Conservation (phyloP, 2,888 invertebrate genomes). For the Portevinia maculata region DNA sequence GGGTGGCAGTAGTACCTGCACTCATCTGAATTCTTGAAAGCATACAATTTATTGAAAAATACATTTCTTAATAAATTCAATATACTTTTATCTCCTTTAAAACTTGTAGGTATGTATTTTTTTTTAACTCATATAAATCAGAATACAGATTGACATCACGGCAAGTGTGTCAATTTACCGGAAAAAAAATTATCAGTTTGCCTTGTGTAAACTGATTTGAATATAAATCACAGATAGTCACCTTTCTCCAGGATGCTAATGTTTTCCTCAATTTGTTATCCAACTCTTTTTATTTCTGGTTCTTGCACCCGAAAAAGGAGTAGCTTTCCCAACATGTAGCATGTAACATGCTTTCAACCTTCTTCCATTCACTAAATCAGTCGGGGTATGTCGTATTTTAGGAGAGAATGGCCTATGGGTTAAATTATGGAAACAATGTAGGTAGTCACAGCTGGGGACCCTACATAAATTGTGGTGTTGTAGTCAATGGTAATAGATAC, state of each 20-base stretch:
- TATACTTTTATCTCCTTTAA: neutral
- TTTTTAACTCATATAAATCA: neutral
- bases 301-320: slow-evolving; percentile 3
- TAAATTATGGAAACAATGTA: neutral
- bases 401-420: neutral
- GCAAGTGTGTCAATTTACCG: slow-evolving; percentile 17
- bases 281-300: neutral
- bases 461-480: neutral
- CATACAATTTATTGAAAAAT: no score
- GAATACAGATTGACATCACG: slow-evolving; percentile 16
- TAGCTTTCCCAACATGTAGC: no score
- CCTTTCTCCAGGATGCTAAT: slow-evolving; percentile 9
- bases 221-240: slow-evolving; percentile 18
- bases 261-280: slow-evolving; percentile 1
- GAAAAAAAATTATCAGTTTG: slow-evolving; percentile 6
- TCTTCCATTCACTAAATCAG: slow-evolving; percentile 1
- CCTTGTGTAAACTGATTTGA: neutral
- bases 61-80: no score
- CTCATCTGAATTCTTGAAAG: no score
- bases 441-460: neutral
- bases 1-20: no score
- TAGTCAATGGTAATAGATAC: no score
- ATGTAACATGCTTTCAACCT: slow-evolving; percentile 10
- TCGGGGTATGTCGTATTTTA: neutral
- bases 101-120: neutral